Conservation (phyloP, 37 sponge, comb jelly and placozoan species). For the Cladorhizidae sp. region DNA sequence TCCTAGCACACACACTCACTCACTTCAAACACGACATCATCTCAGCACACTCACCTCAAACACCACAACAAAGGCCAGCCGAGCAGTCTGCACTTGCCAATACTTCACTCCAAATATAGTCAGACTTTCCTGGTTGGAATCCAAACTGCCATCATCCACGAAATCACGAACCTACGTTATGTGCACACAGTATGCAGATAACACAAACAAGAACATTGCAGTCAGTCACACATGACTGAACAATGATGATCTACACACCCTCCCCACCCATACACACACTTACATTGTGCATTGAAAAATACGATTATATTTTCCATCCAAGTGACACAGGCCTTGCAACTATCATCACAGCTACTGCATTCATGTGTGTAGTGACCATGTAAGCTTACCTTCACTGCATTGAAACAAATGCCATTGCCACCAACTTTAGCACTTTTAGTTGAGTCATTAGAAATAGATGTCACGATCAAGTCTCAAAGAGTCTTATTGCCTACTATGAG, state of each 20-base stretch:
- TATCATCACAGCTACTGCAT: too few species aligned
- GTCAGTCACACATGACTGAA: too few species aligned
- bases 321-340: too few species aligned
- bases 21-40: neutral
- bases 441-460: too few species aligned
- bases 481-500: neutral
- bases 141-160: slow-evolving; percentile 3
- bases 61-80: slow-evolving; percentile 84
- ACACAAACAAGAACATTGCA: too few species aligned
- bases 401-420: slow-evolving; percentile 3
- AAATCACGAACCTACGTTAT: slow-evolving; percentile 58
- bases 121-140: neutral
- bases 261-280: too few species aligned
- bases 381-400: slow-evolving; percentile 11
- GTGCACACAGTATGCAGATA: neutral
- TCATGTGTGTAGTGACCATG: too few species aligned
- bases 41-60: slow-evolving; percentile 76
- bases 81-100: slow-evolving; percentile 56
- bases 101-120: slow-evolving; percentile 27
- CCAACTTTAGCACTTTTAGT: too few species aligned
- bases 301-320: too few species aligned
- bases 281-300: too few species aligned
- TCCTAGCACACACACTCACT: too few species aligned
- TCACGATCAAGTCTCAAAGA: neutral
- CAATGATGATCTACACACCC: too few species aligned